Percentiles rank a stretch among this genome's conserved stretches.
These are phyloP conservation scores for Burhinus bistriatus DNA, from an alignment of 2,113 vertebrate species.

Conservation along the genomic window DNA sequence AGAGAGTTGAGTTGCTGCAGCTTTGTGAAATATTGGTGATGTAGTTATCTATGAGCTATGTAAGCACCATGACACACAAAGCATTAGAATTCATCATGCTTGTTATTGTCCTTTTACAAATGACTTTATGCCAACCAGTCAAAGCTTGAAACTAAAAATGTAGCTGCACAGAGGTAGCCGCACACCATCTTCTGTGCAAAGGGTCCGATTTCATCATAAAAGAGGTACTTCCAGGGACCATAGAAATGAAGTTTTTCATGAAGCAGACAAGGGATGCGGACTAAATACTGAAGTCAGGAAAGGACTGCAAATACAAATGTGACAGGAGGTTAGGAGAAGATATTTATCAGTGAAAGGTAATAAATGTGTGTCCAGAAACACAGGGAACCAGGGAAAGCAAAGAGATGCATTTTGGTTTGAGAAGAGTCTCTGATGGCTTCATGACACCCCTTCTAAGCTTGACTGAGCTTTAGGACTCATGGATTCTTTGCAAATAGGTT, in stretches of 20 bases:
- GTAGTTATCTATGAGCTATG: not conserved
- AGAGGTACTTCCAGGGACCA: not conserved
- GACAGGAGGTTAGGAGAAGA: not conserved
- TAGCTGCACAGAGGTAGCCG: not conserved
- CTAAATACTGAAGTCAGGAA: not conserved
- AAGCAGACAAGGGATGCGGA: not conserved
- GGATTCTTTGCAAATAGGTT: not conserved
- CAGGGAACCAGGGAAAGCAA: not conserved
- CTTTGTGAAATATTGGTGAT: slow-evolving; percentile 43
- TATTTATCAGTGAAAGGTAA: not conserved
- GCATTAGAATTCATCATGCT: slow-evolving; percentile 50
- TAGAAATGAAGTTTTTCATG: not conserved
- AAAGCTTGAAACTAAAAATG: not conserved
- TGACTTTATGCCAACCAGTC: slow-evolving; percentile 4
- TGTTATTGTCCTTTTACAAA: slow-evolving; percentile 42
- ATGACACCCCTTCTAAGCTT: not conserved
- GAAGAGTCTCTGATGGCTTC: not conserved
- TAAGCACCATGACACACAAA: not conserved
- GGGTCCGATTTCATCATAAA: not conserved
- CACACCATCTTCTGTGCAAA: not conserved
- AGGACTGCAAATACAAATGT: not conserved
- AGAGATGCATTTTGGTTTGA: not conserved
- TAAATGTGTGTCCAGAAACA: not conserved
- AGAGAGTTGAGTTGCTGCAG: slow-evolving; percentile 21
- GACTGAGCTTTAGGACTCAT: not conserved